Evolutionary conservation across 2,888 invertebrate genomes (phyloP), one percentile per base, ranked within the genome.

Genomic region (Volucella inflata): DNA sequence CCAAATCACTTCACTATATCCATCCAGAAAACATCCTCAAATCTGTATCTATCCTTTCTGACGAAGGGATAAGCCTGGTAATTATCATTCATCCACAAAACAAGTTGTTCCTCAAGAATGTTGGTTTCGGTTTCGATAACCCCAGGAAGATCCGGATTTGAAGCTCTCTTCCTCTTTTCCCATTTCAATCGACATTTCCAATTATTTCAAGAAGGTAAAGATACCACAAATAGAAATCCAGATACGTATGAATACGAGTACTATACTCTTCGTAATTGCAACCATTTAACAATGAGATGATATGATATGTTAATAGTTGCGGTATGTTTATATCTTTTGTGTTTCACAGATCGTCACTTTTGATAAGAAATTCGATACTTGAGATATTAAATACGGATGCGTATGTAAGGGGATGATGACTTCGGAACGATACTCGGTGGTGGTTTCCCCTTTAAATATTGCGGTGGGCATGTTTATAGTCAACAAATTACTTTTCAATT

Each of bases 331-430:
- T 81, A 84, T 87, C 80, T 62, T 72, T 84, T 77, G 62, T 55
- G 72, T 67, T 88, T 88, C 87, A 88, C 88, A 89, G 89, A 89
- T 90, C 88, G 88, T 88, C 89, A 88, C 88, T 88, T 89, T 80
- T 87, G 89, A 89, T 90, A 89, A 89, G 89, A 88, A 88, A 89
- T 88, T 87, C 87, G 90, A 90, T 90, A 89, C 88, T 89, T 89
- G 89, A 89, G 81, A 84, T 30, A 30, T 30, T 6, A 30, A 30
- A 30, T 30, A 30, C 30, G 30, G 30, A 30, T 77, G 76, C 67
- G 42, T 21, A 59, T 62, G 55, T 40, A 59, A 68, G 77, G 85
- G 81, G 81, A 75, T 80, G 74, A 60, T 64, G 40, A 36, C 40
- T 74, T 70, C 68, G 38, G 62, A 78, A 21, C 60, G 79, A 75